Conservation (phyloP, 2,888 invertebrate species). For the Hesperia comma region DNA sequence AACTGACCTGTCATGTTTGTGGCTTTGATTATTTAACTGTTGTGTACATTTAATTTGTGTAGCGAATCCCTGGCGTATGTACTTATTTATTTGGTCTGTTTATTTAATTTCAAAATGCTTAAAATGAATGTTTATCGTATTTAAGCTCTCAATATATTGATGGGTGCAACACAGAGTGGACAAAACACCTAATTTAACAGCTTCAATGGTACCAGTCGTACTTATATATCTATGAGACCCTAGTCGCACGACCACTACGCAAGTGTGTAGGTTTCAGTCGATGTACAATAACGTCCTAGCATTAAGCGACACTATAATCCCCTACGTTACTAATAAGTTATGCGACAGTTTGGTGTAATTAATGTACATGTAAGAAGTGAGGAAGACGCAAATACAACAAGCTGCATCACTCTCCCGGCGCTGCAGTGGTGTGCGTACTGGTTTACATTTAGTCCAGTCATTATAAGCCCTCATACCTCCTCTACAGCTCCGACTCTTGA, state of each 20-base stretch:
- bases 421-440: conserved; percentile 70
- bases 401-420: conserved; percentile 69
- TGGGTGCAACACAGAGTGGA: background rate
- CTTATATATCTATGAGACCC: conserved; percentile 11
- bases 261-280: conserved; percentile 16
- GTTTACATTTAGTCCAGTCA: conserved; percentile 80
- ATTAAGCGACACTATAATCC: conserved; percentile 43
- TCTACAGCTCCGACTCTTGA: background rate
- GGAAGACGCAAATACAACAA: conserved; percentile 83
- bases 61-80: conserved; percentile 29
- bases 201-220: background rate
- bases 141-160: background rate
- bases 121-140: conserved; percentile 10
- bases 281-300: conserved; percentile 36
- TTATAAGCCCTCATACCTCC: conserved; percentile 11
- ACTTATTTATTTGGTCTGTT: conserved; percentile 18
- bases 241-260: conserved; percentile 30
- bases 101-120: conserved; percentile 6
- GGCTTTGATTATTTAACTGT: conserved; percentile 43
- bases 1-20: conserved; percentile 16
- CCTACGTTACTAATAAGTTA: conserved; percentile 44
- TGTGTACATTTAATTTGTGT: conserved; percentile 56
- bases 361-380: conserved; percentile 62
- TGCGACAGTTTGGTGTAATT: conserved; percentile 53
- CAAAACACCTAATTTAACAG: background rate